A percentile compares a stretch with the other conserved stretches of the same genome.
phyloP scores from a whole-genome alignment of 1,140 invertebrate genomes.

The Halyomorpha halys region DNA sequence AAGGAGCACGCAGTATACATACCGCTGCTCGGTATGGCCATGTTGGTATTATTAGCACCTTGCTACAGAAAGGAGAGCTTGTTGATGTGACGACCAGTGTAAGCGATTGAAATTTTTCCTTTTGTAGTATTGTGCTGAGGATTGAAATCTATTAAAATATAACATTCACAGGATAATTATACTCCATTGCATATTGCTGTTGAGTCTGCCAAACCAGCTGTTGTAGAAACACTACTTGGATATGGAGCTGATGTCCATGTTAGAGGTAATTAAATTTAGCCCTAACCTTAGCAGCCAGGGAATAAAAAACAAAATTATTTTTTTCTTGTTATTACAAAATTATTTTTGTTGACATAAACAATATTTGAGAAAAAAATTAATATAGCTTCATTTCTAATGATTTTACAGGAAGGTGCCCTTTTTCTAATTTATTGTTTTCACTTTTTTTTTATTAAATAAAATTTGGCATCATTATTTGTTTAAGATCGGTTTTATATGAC shows the following conservation, averaged over 20 bases:
- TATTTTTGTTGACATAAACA: too few relatives aligned
- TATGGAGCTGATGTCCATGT: constrained; percentile 95
- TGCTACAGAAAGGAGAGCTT: constrained; percentile 90
- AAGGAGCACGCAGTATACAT: constrained; percentile 82
- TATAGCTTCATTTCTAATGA: too few relatives aligned
- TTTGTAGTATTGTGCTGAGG: neutral
- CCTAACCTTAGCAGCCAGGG: too few relatives aligned
- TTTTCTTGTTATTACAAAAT: too few relatives aligned
- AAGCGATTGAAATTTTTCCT: constrained; percentile 35
- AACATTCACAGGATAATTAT: constrained; percentile 74
- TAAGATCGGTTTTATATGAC: too few relatives aligned
- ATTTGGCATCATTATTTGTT: too few relatives aligned
- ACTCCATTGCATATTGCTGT: constrained; percentile 99
- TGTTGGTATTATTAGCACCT: constrained; percentile 91
- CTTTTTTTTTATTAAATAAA: too few relatives aligned
- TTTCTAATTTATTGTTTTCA: too few relatives aligned
- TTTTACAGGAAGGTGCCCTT: too few relatives aligned
- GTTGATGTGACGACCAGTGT: constrained; percentile 92
- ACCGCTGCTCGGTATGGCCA: constrained; percentile 88
- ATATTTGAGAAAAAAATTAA: too few relatives aligned
- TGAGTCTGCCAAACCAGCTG: constrained; percentile 85
- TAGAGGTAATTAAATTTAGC: constrained; percentile 47
- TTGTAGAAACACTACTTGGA: constrained; percentile 92
- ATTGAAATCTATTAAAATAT: constrained; percentile 26
- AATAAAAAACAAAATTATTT: too few relatives aligned